These are phyloP conservation scores for Hylaea fasciaria DNA, from an alignment of 2,888 invertebrate genomes.

Conservation along the genomic window DNA sequence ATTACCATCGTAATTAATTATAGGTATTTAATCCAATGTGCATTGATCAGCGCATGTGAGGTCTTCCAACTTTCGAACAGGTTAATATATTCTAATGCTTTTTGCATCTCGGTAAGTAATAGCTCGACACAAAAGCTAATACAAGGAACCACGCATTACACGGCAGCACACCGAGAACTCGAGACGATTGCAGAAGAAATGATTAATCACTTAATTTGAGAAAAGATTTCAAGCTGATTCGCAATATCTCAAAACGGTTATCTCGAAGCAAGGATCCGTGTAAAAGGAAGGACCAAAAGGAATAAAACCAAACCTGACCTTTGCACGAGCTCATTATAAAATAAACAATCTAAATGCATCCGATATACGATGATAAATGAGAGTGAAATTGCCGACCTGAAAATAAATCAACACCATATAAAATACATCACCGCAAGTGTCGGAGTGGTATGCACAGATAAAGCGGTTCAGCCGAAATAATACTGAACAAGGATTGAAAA, in stretches of 20 bases:
- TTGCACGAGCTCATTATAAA: conserved; percentile 58
- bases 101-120: conserved; percentile 2
- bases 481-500: conserved; percentile 40
- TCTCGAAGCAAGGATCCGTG: conserved; percentile 39
- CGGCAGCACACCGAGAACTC: conserved; percentile 12
- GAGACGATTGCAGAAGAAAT: conserved; percentile 12
- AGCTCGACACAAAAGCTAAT: background rate
- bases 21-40: conserved; percentile 69
- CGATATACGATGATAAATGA: conserved; percentile 63
- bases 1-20: conserved; percentile 80
- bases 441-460: conserved; percentile 42
- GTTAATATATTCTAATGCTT: conserved; percentile 29
- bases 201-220: conserved; percentile 35
- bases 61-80: conserved; percentile 52
- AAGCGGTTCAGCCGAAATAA: conserved; percentile 42
- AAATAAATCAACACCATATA: conserved; percentile 56
- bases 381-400: conserved; percentile 48
- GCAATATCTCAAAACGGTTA: conserved; percentile 36
- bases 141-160: conserved; percentile 3
- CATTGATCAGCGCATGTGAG: conserved; percentile 70
- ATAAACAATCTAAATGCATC: conserved; percentile 62
- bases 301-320: conserved; percentile 42
- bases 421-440: conserved; percentile 28
- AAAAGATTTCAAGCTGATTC: conserved; percentile 30
- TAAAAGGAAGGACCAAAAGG: conserved; percentile 39